Evolutionary conservation across 2,113 vertebrate genomes (phyloP), one percentile per base, ranked within the genome.

Genomic region (Elachura formosa): DNA sequence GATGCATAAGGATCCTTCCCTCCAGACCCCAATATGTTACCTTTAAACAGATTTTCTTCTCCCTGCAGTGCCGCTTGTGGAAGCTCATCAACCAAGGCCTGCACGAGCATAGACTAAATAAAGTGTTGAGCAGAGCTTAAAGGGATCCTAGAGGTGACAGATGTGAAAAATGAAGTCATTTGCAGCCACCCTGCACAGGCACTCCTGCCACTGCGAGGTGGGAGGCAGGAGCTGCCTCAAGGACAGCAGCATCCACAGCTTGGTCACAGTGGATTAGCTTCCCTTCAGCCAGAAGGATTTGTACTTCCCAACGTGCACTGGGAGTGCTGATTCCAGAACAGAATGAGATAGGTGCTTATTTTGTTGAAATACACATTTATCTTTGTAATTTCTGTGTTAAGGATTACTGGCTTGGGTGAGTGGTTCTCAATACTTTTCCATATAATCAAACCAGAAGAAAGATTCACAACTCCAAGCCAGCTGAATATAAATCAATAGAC

Each of bases 151-250:
- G 61, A 72, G 28, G 79, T 83, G 84, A 92, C 77, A 80, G 86
- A 56, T 77, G 52, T 94, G 90, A 94, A 63, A 95, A 95, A 95
- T 93, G 55, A 89, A 92, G 68, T 51, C 0, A 74, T 89, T 62
- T 90, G 43, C 76, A 93, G 82, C 26, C 88, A 90, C 18, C 55
- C 40, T 22, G 10, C n/a, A 1, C 8, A 55, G 36, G 38, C 40
- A 45, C 2, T 71, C 8, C 63, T 74, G 72, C 4, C 46, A 20
- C 62, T 55, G 38, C 1, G 3, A 55, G 46, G 74, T 36, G 7
- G 55, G 59, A 63, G 43, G 25, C 0, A 1, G n/a, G 67, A 86
- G 52, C 48, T 88, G 68, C 68, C 58, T 54, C 83, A 89, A 77
- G 68, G 80, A 67, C 43, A 61, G 67, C 26, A 69, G 21, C 86